Conservation (phyloP, 2,888 invertebrate genomes). For the Hyposoter dolosus region DNA sequence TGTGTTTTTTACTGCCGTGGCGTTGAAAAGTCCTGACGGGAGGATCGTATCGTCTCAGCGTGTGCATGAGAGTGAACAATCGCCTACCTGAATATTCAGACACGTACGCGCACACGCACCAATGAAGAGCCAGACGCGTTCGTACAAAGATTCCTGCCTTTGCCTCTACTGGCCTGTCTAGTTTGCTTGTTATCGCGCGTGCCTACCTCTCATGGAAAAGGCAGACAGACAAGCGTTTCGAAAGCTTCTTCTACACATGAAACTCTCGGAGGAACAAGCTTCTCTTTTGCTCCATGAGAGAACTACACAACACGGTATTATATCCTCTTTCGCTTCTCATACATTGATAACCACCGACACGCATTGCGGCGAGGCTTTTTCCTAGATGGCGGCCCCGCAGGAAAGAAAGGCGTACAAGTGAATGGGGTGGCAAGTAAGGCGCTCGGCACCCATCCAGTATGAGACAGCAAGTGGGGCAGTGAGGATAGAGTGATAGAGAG, state of each 20-base stretch:
- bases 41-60: conserved; percentile 2
- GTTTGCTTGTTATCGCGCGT: conserved; percentile 50
- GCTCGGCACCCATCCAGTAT: not conserved
- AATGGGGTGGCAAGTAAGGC: conserved; percentile 2
- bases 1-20: conserved; percentile 15
- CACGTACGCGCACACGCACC: not conserved
- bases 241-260: conserved; percentile 20
- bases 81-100: not conserved
- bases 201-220: conserved; percentile 27
- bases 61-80: not conserved
- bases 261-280: conserved; percentile 47
- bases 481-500: conserved; percentile 20
- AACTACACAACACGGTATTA: not conserved
- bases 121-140: conserved; percentile 6
- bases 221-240: conserved; percentile 14
- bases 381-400: not conserved
- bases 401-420: not conserved
- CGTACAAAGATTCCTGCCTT: conserved; percentile 45
- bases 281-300: not conserved
- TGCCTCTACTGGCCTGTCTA: conserved; percentile 43
- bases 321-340: not conserved
- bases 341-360: conserved; percentile 14
- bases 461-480: conserved; percentile 18
- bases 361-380: conserved; percentile 7
- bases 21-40: conserved; percentile 23